Conservation (phyloP, 2,888 invertebrate genomes). For the Diadegma fenestrale region DNA sequence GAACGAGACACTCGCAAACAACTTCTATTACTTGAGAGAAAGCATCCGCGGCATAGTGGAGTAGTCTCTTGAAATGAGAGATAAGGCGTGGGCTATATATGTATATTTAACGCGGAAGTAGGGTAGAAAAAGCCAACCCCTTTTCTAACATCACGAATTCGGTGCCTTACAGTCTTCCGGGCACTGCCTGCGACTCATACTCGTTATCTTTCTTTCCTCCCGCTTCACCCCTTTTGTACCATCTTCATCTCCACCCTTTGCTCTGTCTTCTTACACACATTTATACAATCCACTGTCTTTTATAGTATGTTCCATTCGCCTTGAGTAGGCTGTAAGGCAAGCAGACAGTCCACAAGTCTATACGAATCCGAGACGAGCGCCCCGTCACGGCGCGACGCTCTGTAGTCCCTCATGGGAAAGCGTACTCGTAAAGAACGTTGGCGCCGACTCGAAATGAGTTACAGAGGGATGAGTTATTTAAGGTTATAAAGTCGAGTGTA, state of each 20-base stretch:
- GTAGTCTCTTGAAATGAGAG: constrained; percentile 44
- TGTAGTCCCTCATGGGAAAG: constrained; percentile 66
- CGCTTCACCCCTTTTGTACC: constrained; percentile 39
- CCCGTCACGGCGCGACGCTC: constrained; percentile 66
- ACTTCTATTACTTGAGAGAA: constrained; percentile 62
- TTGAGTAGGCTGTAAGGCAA: constrained; percentile 20
- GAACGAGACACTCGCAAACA: constrained; percentile 65
- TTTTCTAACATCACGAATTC: constrained; percentile 30
- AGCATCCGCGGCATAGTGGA: constrained; percentile 33
- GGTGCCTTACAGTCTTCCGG: constrained; percentile 42
- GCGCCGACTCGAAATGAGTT: constrained; percentile 80
- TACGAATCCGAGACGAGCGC: constrained; percentile 55
- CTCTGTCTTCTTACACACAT: constrained; percentile 21
- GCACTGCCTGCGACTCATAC: constrained; percentile 22
- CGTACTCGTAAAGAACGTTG: constrained; percentile 81
- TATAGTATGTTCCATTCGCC: constrained; percentile 56
- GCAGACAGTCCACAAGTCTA: constrained; percentile 32
- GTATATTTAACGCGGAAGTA: constrained; percentile 43
- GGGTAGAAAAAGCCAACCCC: constrained; percentile 54
- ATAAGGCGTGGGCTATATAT: constrained; percentile 35
- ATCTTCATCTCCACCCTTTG: constrained; percentile 35
- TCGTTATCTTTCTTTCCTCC: constrained; percentile 11
- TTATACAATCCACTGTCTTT: constrained; percentile 40
- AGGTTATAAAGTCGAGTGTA: constrained; percentile 59
- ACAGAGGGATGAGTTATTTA: constrained; percentile 79